These are phyloP conservation scores for Prorops nasuta DNA, from an alignment of 1,140 invertebrate species.

Conservation along the genomic window DNA sequence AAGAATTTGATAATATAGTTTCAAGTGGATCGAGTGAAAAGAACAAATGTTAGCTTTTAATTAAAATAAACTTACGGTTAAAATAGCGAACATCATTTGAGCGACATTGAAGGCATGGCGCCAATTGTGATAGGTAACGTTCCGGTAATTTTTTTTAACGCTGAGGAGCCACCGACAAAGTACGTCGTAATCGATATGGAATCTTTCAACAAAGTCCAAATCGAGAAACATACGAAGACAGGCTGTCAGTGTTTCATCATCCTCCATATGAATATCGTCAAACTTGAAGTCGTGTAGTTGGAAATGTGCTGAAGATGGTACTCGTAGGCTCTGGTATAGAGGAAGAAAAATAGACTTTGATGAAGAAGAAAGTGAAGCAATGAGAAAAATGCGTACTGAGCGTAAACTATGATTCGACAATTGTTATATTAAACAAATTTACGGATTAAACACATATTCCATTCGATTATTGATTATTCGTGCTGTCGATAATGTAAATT, in stretches of 20 bases:
- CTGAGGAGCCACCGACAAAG: constrained; percentile 88
- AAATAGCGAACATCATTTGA: constrained; percentile 94
- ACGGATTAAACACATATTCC: no score
- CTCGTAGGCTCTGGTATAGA: constrained; percentile 64
- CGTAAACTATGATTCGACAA: no score
- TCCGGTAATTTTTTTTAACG: constrained; percentile 95
- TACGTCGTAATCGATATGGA: constrained; percentile 87
- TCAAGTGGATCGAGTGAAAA: neutral
- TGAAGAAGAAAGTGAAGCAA: no score
- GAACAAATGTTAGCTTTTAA: no score
- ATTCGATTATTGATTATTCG: no score
- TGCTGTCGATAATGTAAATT: no score
- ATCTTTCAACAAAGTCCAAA: constrained; percentile 84
- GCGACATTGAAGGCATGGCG: constrained; percentile 94
- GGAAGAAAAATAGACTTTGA: no score
- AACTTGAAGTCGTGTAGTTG: constrained; percentile 83
- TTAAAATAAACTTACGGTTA: constrained; percentile 67
- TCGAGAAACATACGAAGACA: constrained; percentile 90
- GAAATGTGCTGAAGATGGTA: constrained; percentile 82
- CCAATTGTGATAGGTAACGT: constrained; percentile 97
- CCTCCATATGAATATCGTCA: constrained; percentile 81
- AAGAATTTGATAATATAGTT: neutral
- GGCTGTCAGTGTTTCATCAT: constrained; percentile 83
- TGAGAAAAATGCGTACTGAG: neutral
- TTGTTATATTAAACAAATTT: no score